Conservation (phyloP, 1,140 invertebrate species). For the Palaemon carinicauda region DNA sequence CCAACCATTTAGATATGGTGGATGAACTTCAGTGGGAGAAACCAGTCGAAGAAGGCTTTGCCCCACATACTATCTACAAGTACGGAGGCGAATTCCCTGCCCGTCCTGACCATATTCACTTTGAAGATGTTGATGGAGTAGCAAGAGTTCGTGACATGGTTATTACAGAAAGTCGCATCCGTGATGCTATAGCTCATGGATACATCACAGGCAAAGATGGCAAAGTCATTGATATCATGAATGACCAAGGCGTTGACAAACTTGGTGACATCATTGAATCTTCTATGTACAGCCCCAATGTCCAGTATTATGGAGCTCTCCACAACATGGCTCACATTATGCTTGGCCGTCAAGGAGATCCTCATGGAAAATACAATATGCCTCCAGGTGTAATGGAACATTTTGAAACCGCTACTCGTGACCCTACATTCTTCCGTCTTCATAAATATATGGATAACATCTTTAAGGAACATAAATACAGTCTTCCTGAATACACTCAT, state of each 20-base stretch:
- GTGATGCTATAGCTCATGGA: no score
- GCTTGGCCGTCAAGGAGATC: conserved; percentile 60
- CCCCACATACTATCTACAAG: conserved; percentile 27
- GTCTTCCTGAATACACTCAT: background rate
- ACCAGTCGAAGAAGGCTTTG: no score
- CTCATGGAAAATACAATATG: conserved; percentile 59
- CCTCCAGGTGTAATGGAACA: conserved; percentile 67
- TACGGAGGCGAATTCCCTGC: no score
- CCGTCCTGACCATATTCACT: conserved; percentile 61
- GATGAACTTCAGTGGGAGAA: no score
- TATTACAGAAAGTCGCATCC: no score
- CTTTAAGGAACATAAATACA: conserved; percentile 59
- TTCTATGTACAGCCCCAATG: no score
- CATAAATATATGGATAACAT: conserved; percentile 70
- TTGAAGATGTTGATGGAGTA: conserved; percentile 63
- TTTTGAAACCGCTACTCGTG: conserved; percentile 67
- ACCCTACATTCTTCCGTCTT: conserved; percentile 60
- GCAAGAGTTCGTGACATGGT: no score
- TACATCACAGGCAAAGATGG: no score
- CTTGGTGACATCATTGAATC: no score
- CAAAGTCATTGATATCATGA: no score
- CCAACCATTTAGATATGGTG: conserved; percentile 30
- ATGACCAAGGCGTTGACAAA: no score
- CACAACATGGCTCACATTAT: conserved; percentile 62
- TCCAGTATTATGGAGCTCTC: conserved; percentile 28